Evolutionary conservation across 2,113 vertebrate species (phyloP), one percentile per base, ranked within the genome.

Genomic region (Quiscalus mexicanus): DNA sequence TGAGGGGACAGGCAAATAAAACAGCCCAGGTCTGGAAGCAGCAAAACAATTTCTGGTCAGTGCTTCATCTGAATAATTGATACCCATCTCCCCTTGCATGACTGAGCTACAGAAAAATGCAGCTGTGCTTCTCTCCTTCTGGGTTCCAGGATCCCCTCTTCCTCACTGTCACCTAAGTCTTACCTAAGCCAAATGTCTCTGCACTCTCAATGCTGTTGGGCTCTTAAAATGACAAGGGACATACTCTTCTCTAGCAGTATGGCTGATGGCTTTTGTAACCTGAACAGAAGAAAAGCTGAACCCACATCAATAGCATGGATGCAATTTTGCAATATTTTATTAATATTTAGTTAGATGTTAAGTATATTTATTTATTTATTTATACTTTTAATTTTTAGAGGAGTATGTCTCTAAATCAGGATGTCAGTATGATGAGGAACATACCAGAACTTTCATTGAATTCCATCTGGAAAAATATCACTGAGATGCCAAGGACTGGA

Each of bases 131-230:
- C 10, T 16, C 35, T 41, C 13, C 10, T 88, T 31, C 42, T 41
- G 78, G 19, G 24, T 30, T 20, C 6, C 52, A 78, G 39, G 8
- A 67, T 63, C 10, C 20, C 4, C 3, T 71, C 16, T 55, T 12
- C 37, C 10, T 44, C 27, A 11, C 30, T 47, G 15, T 12, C 2
- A 3, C 13, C 23, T 33, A 21, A 83, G 19, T 5, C 12, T 78
- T 47, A 31, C 30, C 25, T 80, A 59, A 67, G 11, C 42, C 69
- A 78, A 50, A 16, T 20, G 12, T 56, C 39, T 45, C 39, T 67
- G 15, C 25, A 33, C 11, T n/a, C 15, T 22, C 1, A 2, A 10
- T 27, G 15, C 3, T 18, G 5, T 0, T 33, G 33, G 27, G 35
- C 18, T 90, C 49, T 44, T 83, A 19, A 53, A 84, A 77, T 27